Conservation (phyloP, 2,888 invertebrate species). For the Euzophera pinguis region DNA sequence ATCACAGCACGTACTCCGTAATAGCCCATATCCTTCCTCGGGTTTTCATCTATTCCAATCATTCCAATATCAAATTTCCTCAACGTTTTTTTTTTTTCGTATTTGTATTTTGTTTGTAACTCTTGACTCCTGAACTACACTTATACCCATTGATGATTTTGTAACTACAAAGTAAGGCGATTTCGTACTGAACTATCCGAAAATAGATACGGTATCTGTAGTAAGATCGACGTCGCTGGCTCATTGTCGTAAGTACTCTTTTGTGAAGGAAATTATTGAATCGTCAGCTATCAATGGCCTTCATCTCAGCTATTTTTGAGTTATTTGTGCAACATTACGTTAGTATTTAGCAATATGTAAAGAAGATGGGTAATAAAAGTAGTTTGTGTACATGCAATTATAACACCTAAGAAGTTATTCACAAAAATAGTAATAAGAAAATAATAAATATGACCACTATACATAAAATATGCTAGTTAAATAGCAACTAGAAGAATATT, state of each 20-base stretch:
- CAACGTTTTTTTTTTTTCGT: too few species aligned
- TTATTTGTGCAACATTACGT: constrained; percentile 17
- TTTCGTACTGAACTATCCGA: constrained; percentile 41
- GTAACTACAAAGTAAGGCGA: constrained; percentile 43
- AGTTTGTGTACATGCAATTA: too few species aligned
- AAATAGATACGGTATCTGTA: constrained; percentile 55
- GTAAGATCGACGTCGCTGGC: constrained; percentile 35
- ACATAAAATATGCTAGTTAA: too few species aligned
- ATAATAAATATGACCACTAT: too few species aligned
- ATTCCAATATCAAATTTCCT: too few species aligned
- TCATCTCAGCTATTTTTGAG: constrained; percentile 47
- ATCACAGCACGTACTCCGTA: too few species aligned
- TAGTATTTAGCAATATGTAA: not conserved
- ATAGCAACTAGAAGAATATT: too few species aligned
- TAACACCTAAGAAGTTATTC: too few species aligned
- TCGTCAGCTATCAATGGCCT: constrained; percentile 46
- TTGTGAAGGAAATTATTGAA: constrained; percentile 43
- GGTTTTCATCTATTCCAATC: too few species aligned
- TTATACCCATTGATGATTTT: constrained; percentile 21
- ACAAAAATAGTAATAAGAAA: too few species aligned
- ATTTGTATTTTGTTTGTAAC: too few species aligned
- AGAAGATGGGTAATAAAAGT: not conserved
- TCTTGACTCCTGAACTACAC: constrained; percentile 13
- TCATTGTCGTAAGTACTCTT: constrained; percentile 42
- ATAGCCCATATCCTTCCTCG: too few species aligned